Evolutionary conservation across 2,888 invertebrate species (phyloP).

Genomic region (Ochropacha duplaris): DNA sequence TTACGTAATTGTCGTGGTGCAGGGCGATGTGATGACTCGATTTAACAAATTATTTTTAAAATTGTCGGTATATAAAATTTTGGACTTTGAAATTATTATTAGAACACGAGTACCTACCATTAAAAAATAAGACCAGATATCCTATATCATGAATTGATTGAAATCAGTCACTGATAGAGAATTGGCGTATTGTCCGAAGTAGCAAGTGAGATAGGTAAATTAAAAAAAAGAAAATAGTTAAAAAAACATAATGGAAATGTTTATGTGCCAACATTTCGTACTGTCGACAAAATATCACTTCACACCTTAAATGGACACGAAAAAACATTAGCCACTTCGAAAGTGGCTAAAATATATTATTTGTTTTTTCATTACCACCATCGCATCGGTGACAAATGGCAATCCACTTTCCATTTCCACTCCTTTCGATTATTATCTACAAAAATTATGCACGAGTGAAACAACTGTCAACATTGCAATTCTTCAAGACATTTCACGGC

Average conservation of each 20-base stretch:
- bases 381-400: constrained; percentile 44
- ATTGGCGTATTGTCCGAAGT: too few species aligned
- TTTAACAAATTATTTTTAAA: background rate
- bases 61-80: background rate
- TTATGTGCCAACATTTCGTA: constrained; percentile 16
- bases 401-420: constrained; percentile 58
- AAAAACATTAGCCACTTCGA: constrained; percentile 44
- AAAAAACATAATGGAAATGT: background rate
- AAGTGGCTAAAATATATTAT: constrained; percentile 57
- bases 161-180: too few species aligned
- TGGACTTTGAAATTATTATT: background rate
- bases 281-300: constrained; percentile 11
- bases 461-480: background rate
- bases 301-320: constrained; percentile 23
- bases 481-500: background rate
- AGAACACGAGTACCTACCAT: too few species aligned
- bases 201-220: too few species aligned
- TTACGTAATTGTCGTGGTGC: background rate
- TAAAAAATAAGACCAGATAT: background rate
- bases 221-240: too few species aligned
- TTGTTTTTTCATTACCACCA: constrained; percentile 58
- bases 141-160: too few species aligned
- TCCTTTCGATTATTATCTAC: constrained; percentile 41
- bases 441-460: background rate
- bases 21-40: background rate